Percentiles rank a stretch among this genome's conserved stretches.
Evolutionary conservation across 2,888 invertebrate genomes (phyloP).

Genomic region (Lomographa bimaculata): DNA sequence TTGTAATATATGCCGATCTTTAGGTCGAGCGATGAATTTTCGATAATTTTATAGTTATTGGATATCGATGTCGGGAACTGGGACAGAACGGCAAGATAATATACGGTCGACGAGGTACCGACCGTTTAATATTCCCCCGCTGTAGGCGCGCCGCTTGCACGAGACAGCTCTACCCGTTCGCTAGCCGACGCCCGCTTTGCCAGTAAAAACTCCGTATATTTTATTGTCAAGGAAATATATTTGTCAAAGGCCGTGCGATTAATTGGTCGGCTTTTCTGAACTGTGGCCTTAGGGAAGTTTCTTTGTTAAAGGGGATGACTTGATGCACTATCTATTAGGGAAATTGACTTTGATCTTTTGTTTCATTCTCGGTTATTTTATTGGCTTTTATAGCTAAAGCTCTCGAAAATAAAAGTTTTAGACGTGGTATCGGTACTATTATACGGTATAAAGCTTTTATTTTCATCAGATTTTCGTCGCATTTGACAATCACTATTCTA

Average conservation of each 20-base stretch:
- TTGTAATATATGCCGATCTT: slow-evolving; percentile 18
- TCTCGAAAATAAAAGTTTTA: too few relatives aligned
- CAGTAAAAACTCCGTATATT: slow-evolving; percentile 76
- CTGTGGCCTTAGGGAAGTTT: slow-evolving; percentile 49
- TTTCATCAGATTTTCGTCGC: too few relatives aligned
- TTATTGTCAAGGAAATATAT: slow-evolving; percentile 79
- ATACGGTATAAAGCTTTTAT: too few relatives aligned
- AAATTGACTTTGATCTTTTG: slow-evolving; percentile 22
- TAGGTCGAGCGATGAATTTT: slow-evolving; percentile 15
- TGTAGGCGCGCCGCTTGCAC: slow-evolving; percentile 65
- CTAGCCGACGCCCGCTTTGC: slow-evolving; percentile 55
- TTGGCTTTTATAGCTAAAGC: too few relatives aligned
- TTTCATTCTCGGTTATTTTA: slow-evolving; percentile 1
- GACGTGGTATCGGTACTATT: too few relatives aligned
- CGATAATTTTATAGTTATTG: slow-evolving; percentile 41
- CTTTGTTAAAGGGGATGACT: slow-evolving; percentile 31
- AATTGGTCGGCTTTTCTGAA: slow-evolving; percentile 66
- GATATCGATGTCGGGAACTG: slow-evolving; percentile 38
- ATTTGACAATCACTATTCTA: too few relatives aligned
- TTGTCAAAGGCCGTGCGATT: slow-evolving; percentile 73
- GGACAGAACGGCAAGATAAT: slow-evolving; percentile 63
- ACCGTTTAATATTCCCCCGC: slow-evolving; percentile 76
- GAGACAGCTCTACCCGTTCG: slow-evolving; percentile 74
- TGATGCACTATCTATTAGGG: slow-evolving; percentile 22
- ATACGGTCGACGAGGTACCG: slow-evolving; percentile 48